Conservation (phyloP, 1,140 invertebrate genomes). For the Akabosia matsudoensis region DNA sequence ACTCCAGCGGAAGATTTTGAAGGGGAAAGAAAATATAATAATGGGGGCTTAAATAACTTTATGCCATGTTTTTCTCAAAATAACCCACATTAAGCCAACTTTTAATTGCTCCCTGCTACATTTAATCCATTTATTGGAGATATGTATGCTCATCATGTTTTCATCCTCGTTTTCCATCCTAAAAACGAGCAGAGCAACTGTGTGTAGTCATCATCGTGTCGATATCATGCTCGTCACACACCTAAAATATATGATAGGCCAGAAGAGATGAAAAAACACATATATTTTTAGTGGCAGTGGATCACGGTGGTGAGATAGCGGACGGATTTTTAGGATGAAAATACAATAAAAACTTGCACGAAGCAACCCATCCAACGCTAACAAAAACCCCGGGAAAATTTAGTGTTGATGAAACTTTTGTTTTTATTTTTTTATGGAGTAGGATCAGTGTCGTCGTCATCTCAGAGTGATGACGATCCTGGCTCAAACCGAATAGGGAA, state of each 20-base stretch:
- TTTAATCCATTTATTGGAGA: conserved; percentile 23
- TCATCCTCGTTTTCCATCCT: background rate
- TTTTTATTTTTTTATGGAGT: no score
- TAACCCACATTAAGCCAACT: conserved; percentile 24
- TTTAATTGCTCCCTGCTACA: conserved; percentile 22
- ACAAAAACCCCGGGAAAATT: no score
- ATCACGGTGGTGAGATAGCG: no score
- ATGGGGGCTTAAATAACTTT: conserved; percentile 24
- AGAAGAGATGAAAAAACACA: no score
- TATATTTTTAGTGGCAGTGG: no score
- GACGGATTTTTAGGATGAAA: no score
- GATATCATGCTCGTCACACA: background rate
- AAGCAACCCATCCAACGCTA: no score
- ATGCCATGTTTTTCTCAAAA: conserved; percentile 23
- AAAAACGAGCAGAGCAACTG: background rate
- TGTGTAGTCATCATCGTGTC: background rate
- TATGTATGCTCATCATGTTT: conserved; percentile 19
- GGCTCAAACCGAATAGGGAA: background rate
- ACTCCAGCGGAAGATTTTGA: no score
- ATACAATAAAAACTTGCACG: no score
- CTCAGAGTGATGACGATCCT: background rate
- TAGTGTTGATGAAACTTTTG: no score
- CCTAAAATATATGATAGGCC: background rate
- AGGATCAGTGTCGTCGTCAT: background rate
- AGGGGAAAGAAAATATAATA: conserved; percentile 12